phyloP scores from a whole-genome alignment of 2,888 invertebrate genomes.

The Uropetala carovei region DNA sequence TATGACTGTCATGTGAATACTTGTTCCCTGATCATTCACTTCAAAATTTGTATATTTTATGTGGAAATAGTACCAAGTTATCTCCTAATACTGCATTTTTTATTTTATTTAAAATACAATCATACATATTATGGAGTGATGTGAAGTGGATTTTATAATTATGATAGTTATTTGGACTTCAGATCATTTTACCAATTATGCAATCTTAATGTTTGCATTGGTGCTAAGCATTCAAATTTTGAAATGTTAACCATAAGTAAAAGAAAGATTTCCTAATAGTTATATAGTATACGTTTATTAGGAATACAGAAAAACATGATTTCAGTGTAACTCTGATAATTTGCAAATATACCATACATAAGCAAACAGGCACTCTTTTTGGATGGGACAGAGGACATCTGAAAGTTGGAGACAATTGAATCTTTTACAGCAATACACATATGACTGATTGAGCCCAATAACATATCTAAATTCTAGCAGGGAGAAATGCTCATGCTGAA shows the following conservation, averaged over 20 bases:
- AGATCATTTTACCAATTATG: no score
- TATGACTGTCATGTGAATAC: no score
- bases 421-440: neutral
- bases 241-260: neutral
- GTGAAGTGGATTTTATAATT: no score
- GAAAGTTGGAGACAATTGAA: neutral
- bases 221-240: neutral
- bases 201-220: no score
- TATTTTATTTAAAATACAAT: no score
- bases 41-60: no score
- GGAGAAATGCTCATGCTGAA: neutral
- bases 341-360: neutral
- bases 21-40: no score
- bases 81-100: no score
- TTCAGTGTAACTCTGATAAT: neutral
- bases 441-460: neutral
- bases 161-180: no score
- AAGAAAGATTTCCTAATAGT: conserved; percentile 12
- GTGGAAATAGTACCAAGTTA: no score
- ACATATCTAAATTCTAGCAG: neutral
- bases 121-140: no score
- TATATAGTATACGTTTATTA: neutral
- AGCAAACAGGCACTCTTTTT: neutral
- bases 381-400: neutral
- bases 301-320: neutral